These are phyloP conservation scores for Phortica variegata DNA, from an alignment of 1,140 invertebrate species.

Conservation along the genomic window DNA sequence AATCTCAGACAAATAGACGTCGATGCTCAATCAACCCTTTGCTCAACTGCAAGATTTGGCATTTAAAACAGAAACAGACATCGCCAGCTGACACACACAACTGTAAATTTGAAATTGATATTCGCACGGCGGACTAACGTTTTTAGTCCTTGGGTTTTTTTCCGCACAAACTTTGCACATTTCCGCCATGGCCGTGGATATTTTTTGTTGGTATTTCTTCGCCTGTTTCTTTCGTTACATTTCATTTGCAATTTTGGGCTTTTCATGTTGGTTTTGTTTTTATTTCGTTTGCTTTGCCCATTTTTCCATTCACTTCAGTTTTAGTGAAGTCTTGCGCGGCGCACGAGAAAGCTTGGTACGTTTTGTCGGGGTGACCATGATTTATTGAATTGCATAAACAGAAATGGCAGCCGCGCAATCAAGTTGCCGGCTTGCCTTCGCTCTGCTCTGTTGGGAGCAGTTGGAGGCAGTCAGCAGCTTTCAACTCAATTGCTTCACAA, in stretches of 20 bases:
- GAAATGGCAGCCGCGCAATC: slow-evolving; percentile 51
- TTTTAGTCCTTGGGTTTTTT: slow-evolving; percentile 26
- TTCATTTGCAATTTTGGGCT: slow-evolving; percentile 24
- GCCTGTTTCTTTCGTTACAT: slow-evolving; percentile 24
- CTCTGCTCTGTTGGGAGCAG: not conserved
- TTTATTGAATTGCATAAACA: slow-evolving; percentile 57
- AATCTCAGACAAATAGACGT: not conserved
- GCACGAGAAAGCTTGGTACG: too few relatives aligned
- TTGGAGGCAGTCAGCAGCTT: slow-evolving; percentile 27
- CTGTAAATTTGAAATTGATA: slow-evolving; percentile 57
- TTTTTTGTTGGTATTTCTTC: not conserved
- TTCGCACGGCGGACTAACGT: slow-evolving; percentile 48
- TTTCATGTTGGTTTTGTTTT: slow-evolving; percentile 32
- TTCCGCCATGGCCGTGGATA: too few relatives aligned
- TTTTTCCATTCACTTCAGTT: not conserved
- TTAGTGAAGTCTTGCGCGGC: not conserved
- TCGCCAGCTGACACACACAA: too few relatives aligned
- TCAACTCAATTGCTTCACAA: slow-evolving; percentile 54
- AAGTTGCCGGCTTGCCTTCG: slow-evolving; percentile 32
- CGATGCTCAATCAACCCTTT: too few relatives aligned
- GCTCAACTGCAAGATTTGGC: too few relatives aligned
- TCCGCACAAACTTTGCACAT: too few relatives aligned
- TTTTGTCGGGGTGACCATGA: slow-evolving; percentile 32
- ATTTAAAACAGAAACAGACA: too few relatives aligned
- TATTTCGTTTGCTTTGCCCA: slow-evolving; percentile 19